Conservation (phyloP, 2,888 invertebrate genomes). For the Megamerina dolium region DNA sequence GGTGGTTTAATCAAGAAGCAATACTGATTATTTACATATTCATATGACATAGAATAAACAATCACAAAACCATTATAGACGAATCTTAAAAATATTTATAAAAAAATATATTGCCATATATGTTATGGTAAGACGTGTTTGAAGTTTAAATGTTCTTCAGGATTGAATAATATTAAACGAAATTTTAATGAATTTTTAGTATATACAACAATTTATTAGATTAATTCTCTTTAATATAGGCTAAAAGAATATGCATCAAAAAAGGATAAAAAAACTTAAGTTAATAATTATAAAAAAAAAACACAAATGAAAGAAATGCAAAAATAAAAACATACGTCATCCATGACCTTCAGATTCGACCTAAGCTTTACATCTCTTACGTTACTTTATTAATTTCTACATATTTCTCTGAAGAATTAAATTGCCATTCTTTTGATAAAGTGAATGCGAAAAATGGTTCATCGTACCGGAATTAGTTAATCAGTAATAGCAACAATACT, state of each 20-base stretch:
- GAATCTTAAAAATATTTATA: too few relatives aligned
- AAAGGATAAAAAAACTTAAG: background rate
- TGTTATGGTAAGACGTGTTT: too few relatives aligned
- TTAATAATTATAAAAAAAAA: conserved; percentile 2
- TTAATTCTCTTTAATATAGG: too few relatives aligned
- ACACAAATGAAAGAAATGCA: conserved; percentile 7
- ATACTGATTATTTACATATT: conserved; percentile 3
- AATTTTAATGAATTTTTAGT: too few relatives aligned
- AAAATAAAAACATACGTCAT: conserved; percentile 2
- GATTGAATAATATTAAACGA: too few relatives aligned
- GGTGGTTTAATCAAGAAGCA: background rate
- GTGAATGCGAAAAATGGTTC: conserved; percentile 11
- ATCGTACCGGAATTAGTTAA: conserved; percentile 10
- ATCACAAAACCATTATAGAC: too few relatives aligned
- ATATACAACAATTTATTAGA: too few relatives aligned
- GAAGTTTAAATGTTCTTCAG: too few relatives aligned
- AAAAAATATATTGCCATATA: too few relatives aligned
- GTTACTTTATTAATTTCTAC: conserved; percentile 24
- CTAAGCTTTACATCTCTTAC: conserved; percentile 26
- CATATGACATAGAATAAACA: too few relatives aligned
- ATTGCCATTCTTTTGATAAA: background rate
- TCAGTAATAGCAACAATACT: background rate
- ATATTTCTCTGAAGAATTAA: background rate
- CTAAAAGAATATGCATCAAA: conserved; percentile 4
- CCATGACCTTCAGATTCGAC: background rate